Evolutionary conservation across 1,140 invertebrate species (phyloP), one percentile per base, ranked within the genome.

Genomic region (Diprion similis): DNA sequence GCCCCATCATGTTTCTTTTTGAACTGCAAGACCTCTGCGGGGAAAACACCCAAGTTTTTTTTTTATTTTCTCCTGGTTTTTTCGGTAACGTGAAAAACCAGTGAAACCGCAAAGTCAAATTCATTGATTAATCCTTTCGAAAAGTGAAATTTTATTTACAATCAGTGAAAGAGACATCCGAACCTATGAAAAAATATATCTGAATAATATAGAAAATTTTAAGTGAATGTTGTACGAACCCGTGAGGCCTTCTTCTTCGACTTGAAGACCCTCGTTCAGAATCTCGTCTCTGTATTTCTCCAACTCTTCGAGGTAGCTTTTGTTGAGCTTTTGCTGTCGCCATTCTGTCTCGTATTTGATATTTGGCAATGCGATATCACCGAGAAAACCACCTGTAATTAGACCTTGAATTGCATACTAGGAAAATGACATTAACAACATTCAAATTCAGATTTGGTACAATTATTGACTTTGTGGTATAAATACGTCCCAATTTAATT

Each of bases 231-330:
- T 71, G 73, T 72, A 71, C 68, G 81, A 73, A 79, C 94, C 93
- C 37, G 92, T 91, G 1, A 95, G 86, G 24, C 94, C 94, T 86
- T 95, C 94, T 79, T 95, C 94, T 86, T 95, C 94, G 13, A 95
- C 92, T 85, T 95, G 94, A 24, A 95, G 86, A 8, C 94, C 94
- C 85, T 95, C 94, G 51, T 94, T 89, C 47, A 93, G 87, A 8
- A 95, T 92, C 84, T 95, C 94, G 78, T 95, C 93, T 80, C 94
- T 94, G 76, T 94, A 90, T 81, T 92, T 92, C 78, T 94, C 93
- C 15, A 95, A 87, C 81, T 95, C 93, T 83, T 93, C 90, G 80
- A 93, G 90, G 68, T 92, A 89, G 64, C 88, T 91, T 79, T 92
- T 91, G 85, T 93, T 93, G 73, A 91, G 89, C 78, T 89, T 89